Evolutionary conservation across 2,888 invertebrate genomes (phyloP).

Genomic region (Lepeophtheirus nordmannii): DNA sequence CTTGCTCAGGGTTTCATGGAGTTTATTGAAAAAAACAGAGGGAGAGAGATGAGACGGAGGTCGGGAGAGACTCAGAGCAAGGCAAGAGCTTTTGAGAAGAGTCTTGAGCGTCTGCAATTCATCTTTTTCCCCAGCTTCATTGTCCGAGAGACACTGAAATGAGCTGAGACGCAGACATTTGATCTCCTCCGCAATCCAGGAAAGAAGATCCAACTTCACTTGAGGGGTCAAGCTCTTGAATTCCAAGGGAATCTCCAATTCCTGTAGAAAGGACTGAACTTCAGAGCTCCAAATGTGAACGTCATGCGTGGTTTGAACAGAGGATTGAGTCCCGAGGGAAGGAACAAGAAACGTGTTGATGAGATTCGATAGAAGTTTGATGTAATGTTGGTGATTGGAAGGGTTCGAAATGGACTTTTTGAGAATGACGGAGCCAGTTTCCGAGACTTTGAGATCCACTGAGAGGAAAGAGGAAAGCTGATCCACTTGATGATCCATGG

Average conservation of each 20-base stretch:
- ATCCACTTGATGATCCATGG: neutral
- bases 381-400: slow-evolving; percentile 1
- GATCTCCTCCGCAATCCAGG: neutral
- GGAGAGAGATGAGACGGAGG: neutral
- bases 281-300: neutral
- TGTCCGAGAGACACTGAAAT: neutral
- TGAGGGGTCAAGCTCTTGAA: neutral
- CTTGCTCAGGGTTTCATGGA: neutral
- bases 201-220: neutral
- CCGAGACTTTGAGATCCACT: neutral
- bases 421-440: neutral
- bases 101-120: neutral
- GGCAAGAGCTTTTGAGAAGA: neutral
- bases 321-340: neutral
- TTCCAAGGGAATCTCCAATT: neutral
- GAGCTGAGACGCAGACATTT: neutral
- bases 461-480: neutral
- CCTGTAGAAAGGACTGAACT: neutral
- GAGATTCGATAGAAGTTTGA: neutral
- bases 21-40: neutral
- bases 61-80: neutral
- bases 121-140: no score
- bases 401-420: neutral
- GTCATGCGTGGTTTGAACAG: neutral
- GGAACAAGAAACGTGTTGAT: neutral